Evolutionary conservation across 2,113 vertebrate genomes (phyloP), one percentile per base, ranked within the genome.

Genomic region (Tachysurus fulvidraco): DNA sequence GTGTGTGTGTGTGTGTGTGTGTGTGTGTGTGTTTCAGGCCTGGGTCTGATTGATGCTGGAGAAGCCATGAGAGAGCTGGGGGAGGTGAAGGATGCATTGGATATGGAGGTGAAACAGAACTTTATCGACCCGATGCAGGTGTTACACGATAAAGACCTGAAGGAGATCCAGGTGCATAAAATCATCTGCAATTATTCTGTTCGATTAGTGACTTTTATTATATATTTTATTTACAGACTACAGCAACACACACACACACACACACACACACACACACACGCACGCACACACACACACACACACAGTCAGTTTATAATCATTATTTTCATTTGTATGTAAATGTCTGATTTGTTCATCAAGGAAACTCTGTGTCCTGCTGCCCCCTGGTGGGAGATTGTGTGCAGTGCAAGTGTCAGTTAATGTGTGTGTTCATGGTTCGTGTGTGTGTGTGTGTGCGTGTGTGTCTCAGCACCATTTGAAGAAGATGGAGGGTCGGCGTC

Each of bases 101-200:
- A 99, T 88, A 99, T 99, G 93, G 98, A 99, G 91, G 98, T 99
- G 88, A 99, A 99, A 89, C 98, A 99, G 94, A 99, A 99, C 92
- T 99, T 99, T 90, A 97, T 99, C 41, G 98, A 99, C 88, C 98
- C 98, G 0, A 93, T 99, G 92, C 98, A 99, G 93, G 98, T 97
- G 91, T 96, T 99, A 69, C 96, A 99, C 50, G 98, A 99, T 92
- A 99, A 99, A 94, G 98, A 99, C 86, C 95, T 99, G 67, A 97
- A 96, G 93, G 98, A 99, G 94, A 99, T 99, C 89, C 97, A 97
- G 96, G 98, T 99, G 93, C 8, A 52, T 17, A 10, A 21, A 4
- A 21, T 8, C 0, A 65, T 59, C 17, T 17, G 10, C 7, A 46
- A 67, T 41, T 44, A 25, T 44, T 57, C 7, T 41, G 7, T 4